Evolutionary conservation across 1,140 invertebrate species (phyloP).

Genomic region (Halictus rubicundus): DNA sequence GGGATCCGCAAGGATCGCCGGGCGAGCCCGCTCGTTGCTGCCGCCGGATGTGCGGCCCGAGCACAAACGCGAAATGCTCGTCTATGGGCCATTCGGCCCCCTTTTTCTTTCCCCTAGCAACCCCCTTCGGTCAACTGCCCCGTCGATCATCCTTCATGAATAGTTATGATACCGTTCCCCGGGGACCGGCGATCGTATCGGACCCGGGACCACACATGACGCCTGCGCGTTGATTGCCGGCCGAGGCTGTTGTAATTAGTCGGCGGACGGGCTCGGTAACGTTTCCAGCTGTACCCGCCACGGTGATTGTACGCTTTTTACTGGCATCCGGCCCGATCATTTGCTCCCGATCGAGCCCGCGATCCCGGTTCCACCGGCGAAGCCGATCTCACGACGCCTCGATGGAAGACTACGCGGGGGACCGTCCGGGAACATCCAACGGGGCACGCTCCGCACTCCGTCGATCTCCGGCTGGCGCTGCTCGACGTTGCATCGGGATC

Average conservation of each 20-base stretch:
- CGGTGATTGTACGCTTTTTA: neutral
- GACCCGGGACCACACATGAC: constrained; percentile 36
- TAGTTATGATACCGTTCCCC: constrained; percentile 53
- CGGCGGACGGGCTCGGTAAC: constrained; percentile 19
- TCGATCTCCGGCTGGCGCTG: too few relatives aligned
- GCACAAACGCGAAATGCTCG: constrained; percentile 54
- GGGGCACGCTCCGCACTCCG: too few relatives aligned
- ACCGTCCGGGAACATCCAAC: too few relatives aligned
- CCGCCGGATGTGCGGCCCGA: constrained; percentile 57
- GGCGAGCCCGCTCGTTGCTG: too few relatives aligned
- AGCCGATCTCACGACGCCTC: too few relatives aligned
- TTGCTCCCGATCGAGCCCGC: too few relatives aligned
- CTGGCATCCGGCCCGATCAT: neutral
- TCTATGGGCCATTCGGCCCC: constrained; percentile 11
- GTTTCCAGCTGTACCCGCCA: constrained; percentile 4
- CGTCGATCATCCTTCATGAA: constrained; percentile 53
- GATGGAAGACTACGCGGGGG: too few relatives aligned
- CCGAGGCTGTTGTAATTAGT: constrained; percentile 43
- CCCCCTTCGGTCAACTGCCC: constrained; percentile 30
- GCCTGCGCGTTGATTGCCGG: constrained; percentile 34
- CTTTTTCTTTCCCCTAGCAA: constrained; percentile 12
- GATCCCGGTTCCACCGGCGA: neutral
- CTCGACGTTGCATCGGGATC: too few relatives aligned
- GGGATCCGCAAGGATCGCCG: constrained; percentile 56
- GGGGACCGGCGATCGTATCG: constrained; percentile 21